phyloP scores from a whole-genome alignment of 2,797 vertebrate species.

The Staurois parvus region DNA sequence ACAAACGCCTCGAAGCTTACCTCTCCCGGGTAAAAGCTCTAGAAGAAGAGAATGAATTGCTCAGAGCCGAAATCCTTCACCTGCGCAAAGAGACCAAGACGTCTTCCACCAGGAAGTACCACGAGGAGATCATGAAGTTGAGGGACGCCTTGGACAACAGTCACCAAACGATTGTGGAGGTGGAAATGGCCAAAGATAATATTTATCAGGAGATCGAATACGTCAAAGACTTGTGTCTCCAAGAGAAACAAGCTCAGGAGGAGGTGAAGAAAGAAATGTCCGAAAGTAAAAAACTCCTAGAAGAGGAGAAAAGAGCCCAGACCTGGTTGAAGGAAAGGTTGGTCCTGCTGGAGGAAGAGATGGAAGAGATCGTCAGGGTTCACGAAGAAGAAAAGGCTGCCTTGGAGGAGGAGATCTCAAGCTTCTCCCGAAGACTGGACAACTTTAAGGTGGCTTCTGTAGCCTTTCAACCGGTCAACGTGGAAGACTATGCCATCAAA shows the following conservation, averaged over 20 bases:
- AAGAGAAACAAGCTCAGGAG: constrained; percentile 76
- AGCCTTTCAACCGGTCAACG: constrained; percentile 72
- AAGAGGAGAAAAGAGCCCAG: constrained; percentile 84
- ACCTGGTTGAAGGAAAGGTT: constrained; percentile 83
- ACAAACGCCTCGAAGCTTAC: constrained; percentile 88
- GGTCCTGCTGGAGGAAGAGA: constrained; percentile 83
- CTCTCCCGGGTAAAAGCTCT: constrained; percentile 86
- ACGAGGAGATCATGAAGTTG: constrained; percentile 79
- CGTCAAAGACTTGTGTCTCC: constrained; percentile 77
- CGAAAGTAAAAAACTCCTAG: constrained; percentile 78
- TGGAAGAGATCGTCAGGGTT: constrained; percentile 73
- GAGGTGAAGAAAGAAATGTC: constrained; percentile 74
- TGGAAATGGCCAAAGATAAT: constrained; percentile 81
- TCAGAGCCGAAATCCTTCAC: constrained; percentile 77
- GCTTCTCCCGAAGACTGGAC: constrained; percentile 62
- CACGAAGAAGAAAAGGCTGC: constrained; percentile 83
- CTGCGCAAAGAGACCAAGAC: constrained; percentile 65
- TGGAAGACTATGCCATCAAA: constrained; percentile 82
- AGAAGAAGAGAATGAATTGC: constrained; percentile 87
- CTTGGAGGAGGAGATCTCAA: constrained; percentile 69
- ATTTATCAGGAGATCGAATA: constrained; percentile 78
- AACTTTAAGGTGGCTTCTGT: constrained; percentile 62
- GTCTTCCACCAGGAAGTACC: constrained; percentile 70
- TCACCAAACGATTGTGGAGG: constrained; percentile 80
- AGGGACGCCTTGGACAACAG: constrained; percentile 78